Conservation (phyloP, 2,797 vertebrate genomes). For the Tokudaia muenninki region DNA sequence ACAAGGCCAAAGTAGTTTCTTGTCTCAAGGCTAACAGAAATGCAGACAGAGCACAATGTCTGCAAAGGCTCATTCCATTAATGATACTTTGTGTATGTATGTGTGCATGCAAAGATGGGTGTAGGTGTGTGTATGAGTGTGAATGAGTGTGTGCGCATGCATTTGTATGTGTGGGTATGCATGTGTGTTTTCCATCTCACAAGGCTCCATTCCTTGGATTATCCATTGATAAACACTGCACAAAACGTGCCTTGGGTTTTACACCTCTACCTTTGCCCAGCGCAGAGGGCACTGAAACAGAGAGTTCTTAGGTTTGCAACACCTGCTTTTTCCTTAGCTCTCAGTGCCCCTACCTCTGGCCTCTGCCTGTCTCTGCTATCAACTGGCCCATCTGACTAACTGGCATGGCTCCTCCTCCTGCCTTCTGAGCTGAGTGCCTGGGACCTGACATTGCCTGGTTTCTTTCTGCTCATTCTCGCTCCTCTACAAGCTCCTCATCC, state of each 20-base stretch:
- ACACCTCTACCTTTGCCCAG: neutral
- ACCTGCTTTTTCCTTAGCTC: neutral
- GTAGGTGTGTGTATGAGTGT: neutral
- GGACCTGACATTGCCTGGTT: neutral
- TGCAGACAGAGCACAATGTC: neutral
- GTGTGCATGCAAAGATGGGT: neutral
- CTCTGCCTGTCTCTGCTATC: neutral
- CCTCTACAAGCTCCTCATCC: neutral
- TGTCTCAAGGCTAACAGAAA: neutral
- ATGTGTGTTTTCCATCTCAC: neutral
- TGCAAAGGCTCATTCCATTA: neutral
- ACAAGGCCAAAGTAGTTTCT: neutral
- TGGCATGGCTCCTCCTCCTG: neutral
- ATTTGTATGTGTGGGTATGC: neutral
- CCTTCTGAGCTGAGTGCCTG: neutral
- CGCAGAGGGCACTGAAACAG: neutral
- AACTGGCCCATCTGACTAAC: neutral
- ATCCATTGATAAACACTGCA: slow-evolving; percentile 16
- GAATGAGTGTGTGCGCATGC: neutral
- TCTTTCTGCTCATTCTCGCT: neutral
- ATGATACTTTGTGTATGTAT: neutral
- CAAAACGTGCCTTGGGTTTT: slow-evolving; percentile 31
- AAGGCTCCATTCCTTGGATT: neutral
- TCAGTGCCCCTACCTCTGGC: neutral
- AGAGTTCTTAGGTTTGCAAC: neutral